Conservation (phyloP, 1,140 invertebrate species). For the Chironomus striatipennis region DNA sequence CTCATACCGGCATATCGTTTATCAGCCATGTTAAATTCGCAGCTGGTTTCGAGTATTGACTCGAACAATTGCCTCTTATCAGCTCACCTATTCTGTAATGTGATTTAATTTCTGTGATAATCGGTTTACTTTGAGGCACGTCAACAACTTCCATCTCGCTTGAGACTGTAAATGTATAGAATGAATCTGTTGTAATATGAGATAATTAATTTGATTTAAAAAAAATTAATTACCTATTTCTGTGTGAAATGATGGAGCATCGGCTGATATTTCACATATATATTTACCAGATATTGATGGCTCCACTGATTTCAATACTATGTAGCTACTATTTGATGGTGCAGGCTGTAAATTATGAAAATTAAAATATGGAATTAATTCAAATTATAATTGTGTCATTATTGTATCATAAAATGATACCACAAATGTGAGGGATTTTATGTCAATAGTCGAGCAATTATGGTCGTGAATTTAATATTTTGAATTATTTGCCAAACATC, state of each 20-base stretch:
- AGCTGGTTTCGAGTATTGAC: slow-evolving; percentile 12
- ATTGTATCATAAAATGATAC: too few relatives aligned
- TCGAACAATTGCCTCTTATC: background rate
- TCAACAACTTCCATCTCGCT: slow-evolving; percentile 16
- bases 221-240: background rate
- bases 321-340: slow-evolving; percentile 34
- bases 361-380: too few relatives aligned
- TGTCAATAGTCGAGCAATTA: too few relatives aligned
- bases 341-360: background rate
- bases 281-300: slow-evolving; percentile 56
- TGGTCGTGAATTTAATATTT: too few relatives aligned
- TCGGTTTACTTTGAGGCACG: slow-evolving; percentile 19
- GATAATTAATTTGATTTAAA: background rate
- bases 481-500: background rate
- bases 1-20: background rate
- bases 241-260: slow-evolving; percentile 61
- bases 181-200: background rate
- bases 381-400: too few relatives aligned
- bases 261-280: slow-evolving; percentile 65
- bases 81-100: background rate
- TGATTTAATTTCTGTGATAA: slow-evolving; percentile 16
- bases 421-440: too few relatives aligned
- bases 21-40: slow-evolving; percentile 11
- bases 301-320: slow-evolving; percentile 57
- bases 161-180: background rate